Base-by-base conservation (phyloP, 2,797 vertebrate species). In the Lagorchestes hirsutus region DNA sequence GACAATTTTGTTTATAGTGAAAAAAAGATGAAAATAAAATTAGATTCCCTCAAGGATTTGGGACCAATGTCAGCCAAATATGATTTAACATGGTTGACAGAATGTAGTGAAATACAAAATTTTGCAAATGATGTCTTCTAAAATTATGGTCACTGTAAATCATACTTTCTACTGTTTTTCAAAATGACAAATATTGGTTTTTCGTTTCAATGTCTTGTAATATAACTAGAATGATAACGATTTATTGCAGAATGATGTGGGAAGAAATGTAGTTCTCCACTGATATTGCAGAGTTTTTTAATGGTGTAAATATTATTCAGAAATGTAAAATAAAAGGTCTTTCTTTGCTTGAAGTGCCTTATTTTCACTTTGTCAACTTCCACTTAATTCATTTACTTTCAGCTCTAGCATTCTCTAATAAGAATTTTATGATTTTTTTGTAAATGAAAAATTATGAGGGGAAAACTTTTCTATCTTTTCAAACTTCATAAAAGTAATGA, bases 401-500 rank as follows among this genome's bases (percentile, higher is more conserved):
- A 50, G 0, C 34, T 24, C 18, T 40, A 2, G 18, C 18, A 82
- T 82, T n/a, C 0, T 82, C 2, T 24, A 82, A 82, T 67, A 29
- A 29, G 14, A 4, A 50, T 92, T 54, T 14, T 16, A 92, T 0
- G 3, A 90, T 40, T 93, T 3, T 3, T 31, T 3, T 87, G 56
- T 93, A 87, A 96, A 29, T 55, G 2, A 92, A 97, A 74, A 92
- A 91, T 22, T 90, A 59, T 58, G 46, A 92, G 28, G 8, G 40
- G 22, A 91, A 93, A 93, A 54, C 29, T 67, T 55, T 57, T 93
- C 58, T 90, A 34, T 29, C 34, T 91, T 95, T 87, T 90, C 34
- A 96, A 94, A 16, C 16, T 16, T 94, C 56, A 95, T 27, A 87
- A 93, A 62, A 55, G 0, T n/a, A 62, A 55, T 92, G 28, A 27